These are phyloP conservation scores for Galerucella nymphaeae DNA, from an alignment of 2,888 invertebrate genomes.

Conservation along the genomic window DNA sequence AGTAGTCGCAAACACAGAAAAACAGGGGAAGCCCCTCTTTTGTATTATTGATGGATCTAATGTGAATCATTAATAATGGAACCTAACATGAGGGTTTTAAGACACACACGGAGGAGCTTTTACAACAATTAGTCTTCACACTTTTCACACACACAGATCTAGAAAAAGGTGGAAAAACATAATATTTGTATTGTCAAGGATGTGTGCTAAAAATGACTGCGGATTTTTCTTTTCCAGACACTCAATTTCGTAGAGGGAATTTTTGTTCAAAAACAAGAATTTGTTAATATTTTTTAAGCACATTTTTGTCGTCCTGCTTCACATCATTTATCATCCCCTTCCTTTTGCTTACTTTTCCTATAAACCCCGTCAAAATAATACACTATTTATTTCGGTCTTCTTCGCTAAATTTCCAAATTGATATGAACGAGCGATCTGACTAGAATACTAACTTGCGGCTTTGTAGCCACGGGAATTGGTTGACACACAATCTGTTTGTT, in stretches of 20 bases:
- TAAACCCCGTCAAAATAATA: neutral
- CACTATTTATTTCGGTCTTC: neutral
- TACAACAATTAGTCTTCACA: constrained; percentile 24
- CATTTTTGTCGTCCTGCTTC: too few species aligned
- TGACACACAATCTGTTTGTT: constrained; percentile 2
- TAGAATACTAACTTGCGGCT: neutral
- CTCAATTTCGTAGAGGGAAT: neutral
- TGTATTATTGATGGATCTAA: constrained; percentile 22
- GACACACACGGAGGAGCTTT: constrained; percentile 8
- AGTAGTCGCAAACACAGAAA: constrained; percentile 5
- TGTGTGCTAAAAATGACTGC: constrained; percentile 13
- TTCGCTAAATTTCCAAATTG: constrained; percentile 7
- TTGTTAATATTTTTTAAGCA: neutral
- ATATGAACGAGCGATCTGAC: neutral
- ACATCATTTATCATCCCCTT: too few species aligned
- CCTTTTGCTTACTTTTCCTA: neutral
- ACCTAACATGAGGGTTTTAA: constrained; percentile 10
- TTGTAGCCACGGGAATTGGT: neutral
- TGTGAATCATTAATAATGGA: constrained; percentile 22
- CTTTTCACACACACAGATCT: constrained; percentile 12
- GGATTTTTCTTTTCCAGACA: constrained; percentile 4
- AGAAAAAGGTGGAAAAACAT: constrained; percentile 27
- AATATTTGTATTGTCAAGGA: constrained; percentile 31
- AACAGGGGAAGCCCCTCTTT: constrained; percentile 7
- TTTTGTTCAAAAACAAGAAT: neutral